These are phyloP conservation scores for Dasyornis broadbenti DNA, from an alignment of 2,113 vertebrate species.

Conservation along the genomic window DNA sequence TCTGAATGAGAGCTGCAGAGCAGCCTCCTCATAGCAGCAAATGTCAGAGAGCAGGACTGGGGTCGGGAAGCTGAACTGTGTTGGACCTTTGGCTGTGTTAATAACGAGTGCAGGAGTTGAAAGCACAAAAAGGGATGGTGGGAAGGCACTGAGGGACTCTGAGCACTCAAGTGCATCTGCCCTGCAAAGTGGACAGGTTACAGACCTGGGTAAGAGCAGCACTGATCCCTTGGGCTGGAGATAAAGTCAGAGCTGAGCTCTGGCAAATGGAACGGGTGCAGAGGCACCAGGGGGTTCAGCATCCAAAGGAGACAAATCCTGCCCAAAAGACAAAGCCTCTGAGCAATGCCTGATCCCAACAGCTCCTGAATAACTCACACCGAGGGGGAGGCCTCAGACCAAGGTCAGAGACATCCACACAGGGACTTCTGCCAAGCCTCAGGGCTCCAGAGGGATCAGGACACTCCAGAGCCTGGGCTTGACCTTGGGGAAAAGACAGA, in stretches of 20 bases:
- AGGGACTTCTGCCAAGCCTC: neutral
- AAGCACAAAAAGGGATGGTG: neutral
- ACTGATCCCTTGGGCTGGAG: neutral
- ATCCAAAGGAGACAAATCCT: neutral
- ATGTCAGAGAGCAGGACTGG: constrained; percentile 25
- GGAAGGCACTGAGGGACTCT: neutral
- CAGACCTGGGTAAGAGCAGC: neutral
- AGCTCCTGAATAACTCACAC: neutral
- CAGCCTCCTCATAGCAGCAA: neutral
- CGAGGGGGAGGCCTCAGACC: neutral
- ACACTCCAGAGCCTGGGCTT: neutral
- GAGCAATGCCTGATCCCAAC: neutral
- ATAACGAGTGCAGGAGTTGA: neutral
- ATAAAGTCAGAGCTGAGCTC: neutral
- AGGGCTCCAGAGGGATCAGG: neutral
- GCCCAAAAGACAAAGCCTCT: neutral
- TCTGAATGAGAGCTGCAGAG: neutral
- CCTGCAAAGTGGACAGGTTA: neutral
- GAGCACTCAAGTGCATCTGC: neutral
- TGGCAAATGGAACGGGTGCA: neutral
- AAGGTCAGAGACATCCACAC: neutral
- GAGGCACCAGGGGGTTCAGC: neutral
- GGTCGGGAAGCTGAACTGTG: neutral
- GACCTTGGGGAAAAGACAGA: neutral
- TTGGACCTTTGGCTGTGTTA: neutral